A percentile compares a stretch with the other conserved stretches of the same genome.
These are phyloP conservation scores for Graphium colonna DNA, from an alignment of 2,888 invertebrate genomes.

Conservation along the genomic window DNA sequence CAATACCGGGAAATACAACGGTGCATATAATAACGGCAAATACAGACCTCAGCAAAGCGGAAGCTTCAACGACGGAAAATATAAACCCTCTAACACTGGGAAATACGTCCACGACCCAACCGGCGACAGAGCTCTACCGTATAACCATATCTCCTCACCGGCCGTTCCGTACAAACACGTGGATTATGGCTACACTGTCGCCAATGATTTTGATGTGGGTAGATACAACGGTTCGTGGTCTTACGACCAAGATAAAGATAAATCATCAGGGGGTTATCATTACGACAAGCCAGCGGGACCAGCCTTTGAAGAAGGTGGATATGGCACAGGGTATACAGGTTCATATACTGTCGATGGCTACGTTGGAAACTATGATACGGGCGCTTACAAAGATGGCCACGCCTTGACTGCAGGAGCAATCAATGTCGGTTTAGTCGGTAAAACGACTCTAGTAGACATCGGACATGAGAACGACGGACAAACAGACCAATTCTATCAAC, in stretches of 20 bases:
- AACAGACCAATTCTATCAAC: slow-evolving; percentile 50
- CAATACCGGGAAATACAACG: slow-evolving; percentile 23
- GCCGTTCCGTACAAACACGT: slow-evolving; percentile 59
- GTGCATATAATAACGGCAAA: slow-evolving; percentile 26
- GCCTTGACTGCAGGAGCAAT: slow-evolving; percentile 73
- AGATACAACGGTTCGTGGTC: slow-evolving; percentile 41
- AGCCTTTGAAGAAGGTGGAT: slow-evolving; percentile 32
- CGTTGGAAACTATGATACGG: slow-evolving; percentile 33
- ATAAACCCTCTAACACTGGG: slow-evolving; percentile 50
- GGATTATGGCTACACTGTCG: slow-evolving; percentile 49
- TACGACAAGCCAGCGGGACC: slow-evolving; percentile 33
- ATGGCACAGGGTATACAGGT: slow-evolving; percentile 32
- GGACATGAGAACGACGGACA: slow-evolving; percentile 46
- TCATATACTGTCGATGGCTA: slow-evolving; percentile 29
- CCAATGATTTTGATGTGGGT: slow-evolving; percentile 41
- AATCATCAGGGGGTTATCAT: slow-evolving; percentile 29
- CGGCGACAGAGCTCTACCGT: slow-evolving; percentile 67
- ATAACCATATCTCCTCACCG: slow-evolving; percentile 59
- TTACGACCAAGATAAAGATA: slow-evolving; percentile 25
- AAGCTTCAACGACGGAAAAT: slow-evolving; percentile 41
- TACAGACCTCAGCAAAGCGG: slow-evolving; percentile 34
- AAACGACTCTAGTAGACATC: slow-evolving; percentile 65
- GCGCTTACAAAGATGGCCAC: no score
- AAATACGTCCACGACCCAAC: slow-evolving; percentile 70
- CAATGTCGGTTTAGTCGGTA: slow-evolving; percentile 71